Evolutionary conservation across 2,113 vertebrate genomes (phyloP).

Genomic region (Epinephelus cyanopodus): DNA sequence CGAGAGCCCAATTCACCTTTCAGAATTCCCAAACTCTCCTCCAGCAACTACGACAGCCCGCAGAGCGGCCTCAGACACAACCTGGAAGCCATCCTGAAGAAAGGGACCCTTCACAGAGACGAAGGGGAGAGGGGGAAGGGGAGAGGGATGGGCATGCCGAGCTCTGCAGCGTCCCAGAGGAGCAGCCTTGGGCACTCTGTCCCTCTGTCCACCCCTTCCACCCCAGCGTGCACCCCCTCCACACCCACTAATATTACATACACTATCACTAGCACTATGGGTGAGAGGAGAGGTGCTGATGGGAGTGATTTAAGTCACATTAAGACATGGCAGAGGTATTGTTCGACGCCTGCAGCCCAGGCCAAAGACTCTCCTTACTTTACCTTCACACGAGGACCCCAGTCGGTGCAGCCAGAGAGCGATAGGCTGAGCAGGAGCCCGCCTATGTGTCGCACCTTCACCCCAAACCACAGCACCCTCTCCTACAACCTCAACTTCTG

Average conservation of each 20-base stretch:
- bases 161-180: constrained; percentile 38
- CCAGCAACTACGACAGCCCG: constrained; percentile 86
- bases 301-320: constrained; percentile 27
- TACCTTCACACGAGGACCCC: constrained; percentile 50
- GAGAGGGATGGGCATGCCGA: constrained; percentile 25
- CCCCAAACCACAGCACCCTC: constrained; percentile 54
- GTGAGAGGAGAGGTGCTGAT: constrained; percentile 60
- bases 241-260: constrained; percentile 56
- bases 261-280: constrained; percentile 58
- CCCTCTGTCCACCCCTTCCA: constrained; percentile 20
- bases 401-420: constrained; percentile 11
- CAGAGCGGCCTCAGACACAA: constrained; percentile 83
- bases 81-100: constrained; percentile 88
- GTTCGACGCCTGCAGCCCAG: constrained; percentile 68
- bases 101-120: constrained; percentile 61
- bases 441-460: constrained; percentile 44
- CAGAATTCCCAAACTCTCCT: constrained; percentile 89
- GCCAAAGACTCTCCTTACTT: constrained; percentile 59
- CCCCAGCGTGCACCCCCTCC: neutral
- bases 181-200: neutral
- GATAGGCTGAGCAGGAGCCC: constrained; percentile 39
- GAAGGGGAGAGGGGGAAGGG: neutral
- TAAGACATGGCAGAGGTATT: constrained; percentile 41
- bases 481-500: constrained; percentile 82
- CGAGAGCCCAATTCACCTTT: constrained; percentile 81